Conservation (phyloP, 2,888 invertebrate species). For the Endotricha flammealis region DNA sequence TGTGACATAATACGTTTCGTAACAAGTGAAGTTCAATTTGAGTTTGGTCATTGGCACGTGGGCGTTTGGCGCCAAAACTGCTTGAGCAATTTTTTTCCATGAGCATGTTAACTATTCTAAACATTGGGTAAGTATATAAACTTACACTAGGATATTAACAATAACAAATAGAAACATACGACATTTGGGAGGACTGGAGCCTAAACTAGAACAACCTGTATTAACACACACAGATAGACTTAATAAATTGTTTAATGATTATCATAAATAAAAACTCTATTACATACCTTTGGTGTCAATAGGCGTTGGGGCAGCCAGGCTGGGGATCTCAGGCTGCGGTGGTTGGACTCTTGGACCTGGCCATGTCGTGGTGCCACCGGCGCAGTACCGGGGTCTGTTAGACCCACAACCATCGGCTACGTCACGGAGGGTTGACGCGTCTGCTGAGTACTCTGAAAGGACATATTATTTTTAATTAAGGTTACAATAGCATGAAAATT, state of each 20-base stretch:
- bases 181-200: too few species aligned
- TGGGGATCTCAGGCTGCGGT: slow-evolving; percentile 65
- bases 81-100: neutral
- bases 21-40: slow-evolving; percentile 4
- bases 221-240: too few species aligned
- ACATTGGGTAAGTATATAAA: too few species aligned
- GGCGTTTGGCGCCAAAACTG: neutral
- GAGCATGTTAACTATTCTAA: too few species aligned
- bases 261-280: too few species aligned
- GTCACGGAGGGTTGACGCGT: slow-evolving; percentile 66
- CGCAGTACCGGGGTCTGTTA: slow-evolving; percentile 77
- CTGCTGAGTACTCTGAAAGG: slow-evolving; percentile 64
- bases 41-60: slow-evolving; percentile 6
- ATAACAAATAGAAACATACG: too few species aligned
- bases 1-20: slow-evolving; percentile 25
- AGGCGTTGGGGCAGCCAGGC: slow-evolving; percentile 55
- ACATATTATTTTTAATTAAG: neutral
- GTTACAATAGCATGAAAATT: too few species aligned
- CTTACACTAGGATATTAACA: too few species aligned
- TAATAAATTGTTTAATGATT: too few species aligned
- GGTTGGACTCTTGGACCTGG: slow-evolving; percentile 75
- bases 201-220: too few species aligned
- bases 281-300: slow-evolving; percentile 71
- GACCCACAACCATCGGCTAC: slow-evolving; percentile 75
- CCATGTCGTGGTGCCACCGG: slow-evolving; percentile 72